Evolutionary conservation across 2,888 invertebrate species (phyloP).

Genomic region (Caenorhabditis drosophilae): DNA sequence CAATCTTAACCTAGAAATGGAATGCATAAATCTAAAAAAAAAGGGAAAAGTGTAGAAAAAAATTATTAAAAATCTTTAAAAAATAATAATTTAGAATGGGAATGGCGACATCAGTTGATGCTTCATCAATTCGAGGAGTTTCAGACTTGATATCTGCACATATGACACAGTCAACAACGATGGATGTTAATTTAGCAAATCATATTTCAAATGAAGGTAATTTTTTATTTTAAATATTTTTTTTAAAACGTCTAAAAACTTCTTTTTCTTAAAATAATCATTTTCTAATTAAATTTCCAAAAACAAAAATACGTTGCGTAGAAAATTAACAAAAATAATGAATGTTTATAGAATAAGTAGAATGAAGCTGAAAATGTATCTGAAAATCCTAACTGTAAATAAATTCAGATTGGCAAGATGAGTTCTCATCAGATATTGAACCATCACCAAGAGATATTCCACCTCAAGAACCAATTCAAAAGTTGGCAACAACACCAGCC

Average conservation of each 20-base stretch:
- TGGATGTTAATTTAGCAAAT: conserved; percentile 67
- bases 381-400: too few relatives aligned
- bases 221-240: conserved; percentile 4
- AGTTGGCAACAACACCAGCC: not conserved
- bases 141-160: conserved; percentile 67
- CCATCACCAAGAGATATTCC: conserved; percentile 48
- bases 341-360: too few relatives aligned
- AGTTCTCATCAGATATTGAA: conserved; percentile 61
- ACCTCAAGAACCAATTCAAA: not conserved
- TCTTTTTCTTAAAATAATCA: too few relatives aligned
- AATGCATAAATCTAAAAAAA: too few relatives aligned
- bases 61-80: not conserved
- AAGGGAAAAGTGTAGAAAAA: too few relatives aligned
- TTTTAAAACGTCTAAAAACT: too few relatives aligned
- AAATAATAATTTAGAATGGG: conserved; percentile 23
- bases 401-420: conserved; percentile 69
- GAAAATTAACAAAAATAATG: too few relatives aligned
- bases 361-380: too few relatives aligned
- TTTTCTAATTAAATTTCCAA: too few relatives aligned
- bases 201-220: conserved; percentile 67
- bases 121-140: conserved; percentile 65
- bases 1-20: not conserved
- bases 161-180: conserved; percentile 68
- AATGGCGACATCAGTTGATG: conserved; percentile 67
- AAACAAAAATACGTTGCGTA: too few relatives aligned